These are phyloP conservation scores for Habrosyne pyritoides DNA, from an alignment of 2,888 invertebrate species.

Conservation along the genomic window DNA sequence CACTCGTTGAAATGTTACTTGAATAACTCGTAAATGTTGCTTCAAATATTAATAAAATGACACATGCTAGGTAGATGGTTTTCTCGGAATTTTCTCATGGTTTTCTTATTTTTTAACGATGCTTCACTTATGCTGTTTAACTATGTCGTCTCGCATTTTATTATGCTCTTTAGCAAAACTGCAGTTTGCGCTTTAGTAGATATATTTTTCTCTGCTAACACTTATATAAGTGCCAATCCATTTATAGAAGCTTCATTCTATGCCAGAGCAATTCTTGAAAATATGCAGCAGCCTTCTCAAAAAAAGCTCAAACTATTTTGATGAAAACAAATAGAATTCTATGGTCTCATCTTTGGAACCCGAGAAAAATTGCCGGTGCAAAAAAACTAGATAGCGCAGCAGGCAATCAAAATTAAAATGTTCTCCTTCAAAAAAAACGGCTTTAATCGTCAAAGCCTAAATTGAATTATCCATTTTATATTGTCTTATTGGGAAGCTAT, in stretches of 20 bases:
- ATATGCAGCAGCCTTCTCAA: no score
- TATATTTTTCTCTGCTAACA: not conserved
- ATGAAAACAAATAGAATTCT: no score
- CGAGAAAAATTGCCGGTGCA: no score
- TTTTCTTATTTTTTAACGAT: not conserved
- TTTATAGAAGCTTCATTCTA: not conserved
- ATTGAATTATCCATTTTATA: no score
- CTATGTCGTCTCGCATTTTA: not conserved
- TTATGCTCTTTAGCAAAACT: not conserved
- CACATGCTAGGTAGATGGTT: constrained; percentile 11
- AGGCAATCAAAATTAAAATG: no score
- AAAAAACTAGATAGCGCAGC: no score
- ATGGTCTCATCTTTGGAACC: no score
- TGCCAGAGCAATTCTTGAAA: no score
- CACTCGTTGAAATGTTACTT: constrained; percentile 32
- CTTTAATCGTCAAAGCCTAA: no score
- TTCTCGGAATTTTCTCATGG: not conserved
- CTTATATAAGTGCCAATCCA: not conserved
- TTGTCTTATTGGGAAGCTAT: no score
- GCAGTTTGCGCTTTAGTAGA: not conserved
- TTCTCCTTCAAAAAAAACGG: no score
- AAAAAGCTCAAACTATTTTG: no score
- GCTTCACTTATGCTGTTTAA: not conserved
- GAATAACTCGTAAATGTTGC: constrained; percentile 18
- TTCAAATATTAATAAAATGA: constrained; percentile 15